Percentiles rank a stretch among this genome's conserved stretches.
These are phyloP conservation scores for Diarsia mendica DNA, from an alignment of 2,888 invertebrate genomes.

Conservation along the genomic window DNA sequence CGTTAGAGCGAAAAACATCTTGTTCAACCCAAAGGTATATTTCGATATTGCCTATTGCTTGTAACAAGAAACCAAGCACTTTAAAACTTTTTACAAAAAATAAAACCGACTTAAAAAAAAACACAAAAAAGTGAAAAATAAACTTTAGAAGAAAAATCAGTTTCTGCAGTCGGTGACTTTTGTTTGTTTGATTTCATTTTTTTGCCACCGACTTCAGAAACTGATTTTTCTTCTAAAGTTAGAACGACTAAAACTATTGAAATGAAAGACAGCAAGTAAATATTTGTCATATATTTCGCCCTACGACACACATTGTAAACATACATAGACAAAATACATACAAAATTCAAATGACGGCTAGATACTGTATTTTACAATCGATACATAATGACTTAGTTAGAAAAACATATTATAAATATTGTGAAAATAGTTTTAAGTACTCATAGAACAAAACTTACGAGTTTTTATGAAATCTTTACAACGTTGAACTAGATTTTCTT, in stretches of 20 bases:
- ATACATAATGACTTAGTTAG: slow-evolving; percentile 28
- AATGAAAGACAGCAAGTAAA: slow-evolving; percentile 35
- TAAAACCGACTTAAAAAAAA: too few species aligned
- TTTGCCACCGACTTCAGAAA: too few species aligned
- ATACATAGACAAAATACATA: slow-evolving; percentile 70
- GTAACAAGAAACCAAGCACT: too few species aligned
- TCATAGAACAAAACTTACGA: slow-evolving; percentile 19
- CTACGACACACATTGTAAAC: slow-evolving; percentile 68
- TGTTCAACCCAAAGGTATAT: too few species aligned
- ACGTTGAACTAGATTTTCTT: background rate
- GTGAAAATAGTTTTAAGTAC: slow-evolving; percentile 37
- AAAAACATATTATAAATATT: slow-evolving; percentile 25
- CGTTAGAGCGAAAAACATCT: too few species aligned
- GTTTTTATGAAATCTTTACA: background rate
- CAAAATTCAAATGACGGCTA: slow-evolving; percentile 63
- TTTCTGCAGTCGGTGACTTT: too few species aligned
- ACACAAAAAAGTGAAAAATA: too few species aligned
- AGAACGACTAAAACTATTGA: background rate
- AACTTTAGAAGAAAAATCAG: too few species aligned
- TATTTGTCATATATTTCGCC: slow-evolving; percentile 65
- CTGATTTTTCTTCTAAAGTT: too few species aligned
- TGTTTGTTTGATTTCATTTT: too few species aligned
- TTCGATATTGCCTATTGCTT: too few species aligned
- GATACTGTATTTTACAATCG: slow-evolving; percentile 36
- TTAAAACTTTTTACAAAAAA: too few species aligned